Evolutionary conservation across 2,113 vertebrate genomes (phyloP).

Genomic region (Phylloscopus trochiloides): DNA sequence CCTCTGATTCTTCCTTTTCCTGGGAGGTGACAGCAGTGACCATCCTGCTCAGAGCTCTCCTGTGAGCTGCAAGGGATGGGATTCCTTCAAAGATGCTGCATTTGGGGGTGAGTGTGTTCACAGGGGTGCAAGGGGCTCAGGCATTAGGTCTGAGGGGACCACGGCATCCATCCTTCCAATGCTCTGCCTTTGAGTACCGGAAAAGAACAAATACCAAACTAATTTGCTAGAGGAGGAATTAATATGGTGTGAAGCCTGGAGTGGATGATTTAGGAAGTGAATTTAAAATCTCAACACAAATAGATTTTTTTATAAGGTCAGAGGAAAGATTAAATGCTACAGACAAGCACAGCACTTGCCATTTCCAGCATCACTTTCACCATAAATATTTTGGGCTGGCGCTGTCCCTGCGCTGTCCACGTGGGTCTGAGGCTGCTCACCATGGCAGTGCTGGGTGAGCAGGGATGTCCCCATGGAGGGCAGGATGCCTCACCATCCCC

Average conservation of each 20-base stretch:
- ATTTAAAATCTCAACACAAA: conserved; percentile 66
- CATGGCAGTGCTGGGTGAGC: fast-evolving
- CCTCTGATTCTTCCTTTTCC: background rate
- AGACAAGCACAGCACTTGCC: conserved; percentile 3
- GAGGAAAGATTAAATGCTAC: conserved; percentile 49
- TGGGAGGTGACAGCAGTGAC: background rate
- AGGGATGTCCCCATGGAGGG: background rate
- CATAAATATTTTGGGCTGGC: background rate
- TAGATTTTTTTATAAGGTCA: conserved; percentile 61
- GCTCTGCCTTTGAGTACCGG: background rate
- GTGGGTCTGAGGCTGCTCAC: background rate
- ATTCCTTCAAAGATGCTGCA: background rate
- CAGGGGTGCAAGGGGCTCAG: background rate
- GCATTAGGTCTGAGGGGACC: background rate
- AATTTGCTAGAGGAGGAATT: conserved; percentile 24
- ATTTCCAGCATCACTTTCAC: background rate
- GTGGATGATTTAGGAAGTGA: conserved; percentile 49
- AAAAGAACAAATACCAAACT: background rate
- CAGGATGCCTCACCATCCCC: background rate
- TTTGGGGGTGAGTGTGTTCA: background rate
- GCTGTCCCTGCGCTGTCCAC: fast-evolving
- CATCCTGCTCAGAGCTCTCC: background rate
- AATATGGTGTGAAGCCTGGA: background rate
- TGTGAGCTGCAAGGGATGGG: background rate
- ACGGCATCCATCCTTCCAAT: fast-evolving